phyloP scores from a whole-genome alignment of 1,140 invertebrate species.

The Apis florea region DNA sequence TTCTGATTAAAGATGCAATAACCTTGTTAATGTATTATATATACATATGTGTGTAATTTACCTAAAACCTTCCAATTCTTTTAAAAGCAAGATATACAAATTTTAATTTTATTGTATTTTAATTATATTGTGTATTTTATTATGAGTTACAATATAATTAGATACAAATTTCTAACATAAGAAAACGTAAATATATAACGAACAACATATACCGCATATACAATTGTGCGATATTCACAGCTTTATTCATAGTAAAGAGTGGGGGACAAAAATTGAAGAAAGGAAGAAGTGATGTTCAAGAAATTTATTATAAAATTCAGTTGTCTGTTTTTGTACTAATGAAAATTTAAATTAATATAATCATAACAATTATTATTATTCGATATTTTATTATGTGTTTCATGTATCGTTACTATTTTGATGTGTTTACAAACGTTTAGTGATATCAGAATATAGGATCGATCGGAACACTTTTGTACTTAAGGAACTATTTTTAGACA shows the following conservation, averaged over 20 bases:
- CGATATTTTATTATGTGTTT: neutral
- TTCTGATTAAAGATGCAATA: neutral
- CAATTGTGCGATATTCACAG: slow-evolving; percentile 42
- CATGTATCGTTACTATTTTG: neutral
- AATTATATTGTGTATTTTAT: too few relatives aligned
- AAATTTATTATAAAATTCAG: slow-evolving; percentile 47
- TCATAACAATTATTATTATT: neutral
- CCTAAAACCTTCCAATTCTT: neutral
- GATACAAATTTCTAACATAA: neutral
- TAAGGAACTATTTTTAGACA: slow-evolving; percentile 63
- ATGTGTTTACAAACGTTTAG: slow-evolving; percentile 15
- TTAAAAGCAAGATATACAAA: neutral
- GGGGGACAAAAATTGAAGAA: slow-evolving; percentile 24
- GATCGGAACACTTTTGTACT: slow-evolving; percentile 42
- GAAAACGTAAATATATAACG: neutral
- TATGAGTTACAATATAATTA: too few relatives aligned
- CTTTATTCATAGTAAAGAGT: slow-evolving; percentile 41
- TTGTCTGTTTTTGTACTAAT: slow-evolving; percentile 51
- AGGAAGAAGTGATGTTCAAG: slow-evolving; percentile 38
- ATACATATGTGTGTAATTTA: too few relatives aligned
- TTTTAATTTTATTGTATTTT: neutral
- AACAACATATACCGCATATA: neutral
- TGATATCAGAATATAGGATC: slow-evolving; percentile 14
- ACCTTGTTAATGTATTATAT: neutral
- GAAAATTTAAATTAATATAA: neutral